phyloP scores from a whole-genome alignment of 2,113 vertebrate genomes.

The Oriolus oriolus region DNA sequence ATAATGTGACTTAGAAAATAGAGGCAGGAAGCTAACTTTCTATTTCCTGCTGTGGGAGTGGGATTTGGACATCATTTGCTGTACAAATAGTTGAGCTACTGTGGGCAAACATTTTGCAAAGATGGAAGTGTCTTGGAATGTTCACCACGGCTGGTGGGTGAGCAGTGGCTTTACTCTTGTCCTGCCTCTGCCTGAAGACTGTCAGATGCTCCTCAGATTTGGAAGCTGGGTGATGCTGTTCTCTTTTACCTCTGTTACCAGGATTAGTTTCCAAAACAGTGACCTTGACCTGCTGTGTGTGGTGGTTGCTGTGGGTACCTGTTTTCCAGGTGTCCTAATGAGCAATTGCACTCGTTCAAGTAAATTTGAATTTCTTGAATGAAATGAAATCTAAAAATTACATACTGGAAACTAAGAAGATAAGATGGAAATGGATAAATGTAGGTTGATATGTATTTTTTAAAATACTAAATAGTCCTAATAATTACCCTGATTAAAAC shows the following conservation, averaged over 20 bases:
- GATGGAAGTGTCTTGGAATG: accelerated
- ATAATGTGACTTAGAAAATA: not conserved
- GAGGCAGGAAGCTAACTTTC: not conserved
- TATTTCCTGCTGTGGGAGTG: not conserved
- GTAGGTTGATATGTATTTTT: not conserved
- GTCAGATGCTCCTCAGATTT: not conserved
- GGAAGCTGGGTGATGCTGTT: not conserved
- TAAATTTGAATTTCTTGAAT: not conserved
- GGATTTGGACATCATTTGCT: not conserved
- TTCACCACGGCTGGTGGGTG: not conserved
- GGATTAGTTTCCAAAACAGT: not conserved
- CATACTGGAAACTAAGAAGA: not conserved
- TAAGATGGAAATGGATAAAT: not conserved
- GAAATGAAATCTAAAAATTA: not conserved
- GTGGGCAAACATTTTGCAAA: not conserved
- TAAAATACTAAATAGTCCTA: not conserved
- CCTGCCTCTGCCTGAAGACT: not conserved
- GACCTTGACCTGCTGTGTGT: not conserved
- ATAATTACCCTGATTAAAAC: not conserved
- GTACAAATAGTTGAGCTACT: not conserved
- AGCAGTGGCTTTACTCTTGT: not conserved
- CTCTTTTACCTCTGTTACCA: not conserved
- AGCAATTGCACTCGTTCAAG: not conserved
- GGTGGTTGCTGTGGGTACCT: not conserved
- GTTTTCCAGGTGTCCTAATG: not conserved